Conservation (phyloP, 2,113 vertebrate species). For the Chloroceryle aenea region DNA sequence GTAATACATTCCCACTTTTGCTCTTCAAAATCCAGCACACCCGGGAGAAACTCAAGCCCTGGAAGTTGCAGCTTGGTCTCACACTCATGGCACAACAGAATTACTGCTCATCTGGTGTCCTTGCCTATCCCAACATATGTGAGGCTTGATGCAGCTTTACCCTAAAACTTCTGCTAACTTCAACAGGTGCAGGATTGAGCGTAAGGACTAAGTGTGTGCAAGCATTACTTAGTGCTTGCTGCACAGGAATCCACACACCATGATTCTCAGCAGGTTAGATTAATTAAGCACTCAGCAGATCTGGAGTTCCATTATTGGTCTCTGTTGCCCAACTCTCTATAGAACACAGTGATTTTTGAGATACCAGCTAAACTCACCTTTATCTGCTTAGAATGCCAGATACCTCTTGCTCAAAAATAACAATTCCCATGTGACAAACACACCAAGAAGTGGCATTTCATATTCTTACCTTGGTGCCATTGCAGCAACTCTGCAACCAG, state of each 20-base stretch:
- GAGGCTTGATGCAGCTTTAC: neutral
- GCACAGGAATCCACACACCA: neutral
- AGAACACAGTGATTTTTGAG: neutral
- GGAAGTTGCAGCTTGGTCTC: neutral
- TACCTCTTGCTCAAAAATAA: neutral
- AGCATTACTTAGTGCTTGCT: neutral
- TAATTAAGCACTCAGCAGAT: neutral
- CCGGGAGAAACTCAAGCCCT: neutral
- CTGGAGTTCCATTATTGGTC: neutral
- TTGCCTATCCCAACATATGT: neutral
- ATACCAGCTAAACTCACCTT: neutral
- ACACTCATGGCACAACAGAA: neutral
- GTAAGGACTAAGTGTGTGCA: neutral
- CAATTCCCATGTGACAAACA: neutral
- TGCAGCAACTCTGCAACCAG: neutral
- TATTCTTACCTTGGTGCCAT: conserved; percentile 19
- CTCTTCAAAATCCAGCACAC: neutral
- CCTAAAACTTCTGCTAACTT: neutral
- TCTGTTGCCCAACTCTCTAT: neutral
- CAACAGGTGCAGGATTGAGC: neutral
- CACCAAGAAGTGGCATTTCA: neutral
- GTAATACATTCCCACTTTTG: neutral
- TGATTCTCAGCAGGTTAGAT: neutral
- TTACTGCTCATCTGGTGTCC: neutral
- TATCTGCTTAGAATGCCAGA: neutral